Percentiles rank a stretch among this genome's conserved stretches.
These are phyloP conservation scores for Stichodactyla mertensii DNA, from an alignment of 64 coral and sea anemone species.

Conservation along the genomic window DNA sequence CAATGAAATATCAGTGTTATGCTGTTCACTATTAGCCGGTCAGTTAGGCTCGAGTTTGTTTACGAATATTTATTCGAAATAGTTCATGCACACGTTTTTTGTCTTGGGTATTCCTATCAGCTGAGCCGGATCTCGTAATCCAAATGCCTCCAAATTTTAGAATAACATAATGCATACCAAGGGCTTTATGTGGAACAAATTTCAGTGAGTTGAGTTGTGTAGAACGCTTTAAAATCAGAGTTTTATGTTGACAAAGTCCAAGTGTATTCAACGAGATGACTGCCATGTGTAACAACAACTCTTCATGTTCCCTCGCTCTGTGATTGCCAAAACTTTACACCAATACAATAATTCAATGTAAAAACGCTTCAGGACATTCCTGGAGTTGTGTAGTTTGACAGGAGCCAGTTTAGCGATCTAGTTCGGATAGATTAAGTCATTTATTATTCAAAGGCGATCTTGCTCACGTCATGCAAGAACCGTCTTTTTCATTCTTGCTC, in stretches of 20 bases:
- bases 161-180: not conserved
- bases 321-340: not conserved
- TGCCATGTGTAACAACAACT: constrained; percentile 23
- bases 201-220: not conserved
- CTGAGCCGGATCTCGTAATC: not conserved
- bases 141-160: not conserved
- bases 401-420: constrained; percentile 16
- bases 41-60: constrained; percentile 43
- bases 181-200: not conserved
- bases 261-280: constrained; percentile 20
- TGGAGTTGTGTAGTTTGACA: constrained; percentile 14
- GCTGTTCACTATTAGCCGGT: not conserved
- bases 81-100: constrained; percentile 7
- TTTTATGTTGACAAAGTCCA: constrained; percentile 23
- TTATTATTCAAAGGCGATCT: constrained; percentile 92
- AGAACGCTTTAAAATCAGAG: constrained; percentile 12
- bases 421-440: constrained; percentile 59
- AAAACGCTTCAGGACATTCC: constrained; percentile 9
- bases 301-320: not conserved
- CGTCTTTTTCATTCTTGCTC: constrained; percentile 44
- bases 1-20: constrained; percentile 1
- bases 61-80: constrained; percentile 68
- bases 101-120: constrained; percentile 4
- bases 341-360: not conserved
- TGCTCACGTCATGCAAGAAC: constrained; percentile 81